Conservation (phyloP, 2,113 vertebrate species). For the Malurus elegans region DNA sequence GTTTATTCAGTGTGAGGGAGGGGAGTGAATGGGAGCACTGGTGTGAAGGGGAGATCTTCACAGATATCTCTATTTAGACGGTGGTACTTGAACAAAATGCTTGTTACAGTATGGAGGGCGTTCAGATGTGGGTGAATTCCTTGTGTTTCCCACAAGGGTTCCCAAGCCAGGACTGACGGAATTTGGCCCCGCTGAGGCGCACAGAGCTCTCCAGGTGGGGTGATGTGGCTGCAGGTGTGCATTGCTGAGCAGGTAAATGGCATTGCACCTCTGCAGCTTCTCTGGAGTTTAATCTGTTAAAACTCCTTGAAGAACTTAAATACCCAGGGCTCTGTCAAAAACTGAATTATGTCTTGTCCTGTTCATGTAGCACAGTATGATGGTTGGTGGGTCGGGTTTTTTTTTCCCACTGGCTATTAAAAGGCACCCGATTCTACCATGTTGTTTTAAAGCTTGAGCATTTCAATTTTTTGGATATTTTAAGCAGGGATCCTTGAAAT, state of each 20-base stretch:
- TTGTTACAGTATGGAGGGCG: background rate
- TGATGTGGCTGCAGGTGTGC: background rate
- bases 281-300: background rate
- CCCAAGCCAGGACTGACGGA: background rate
- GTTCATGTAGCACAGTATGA: background rate
- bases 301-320: background rate
- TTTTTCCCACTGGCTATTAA: background rate
- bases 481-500: background rate
- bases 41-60: background rate
- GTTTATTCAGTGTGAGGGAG: background rate
- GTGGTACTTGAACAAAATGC: background rate
- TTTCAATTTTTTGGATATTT: background rate
- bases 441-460: background rate
- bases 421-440: background rate
- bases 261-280: background rate
- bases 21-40: background rate
- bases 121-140: background rate
- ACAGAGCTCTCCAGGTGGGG: background rate
- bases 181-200: background rate
- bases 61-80: background rate
- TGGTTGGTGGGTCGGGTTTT: accelerated
- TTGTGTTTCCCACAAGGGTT: background rate
- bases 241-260: background rate
- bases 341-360: background rate
- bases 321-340: background rate